Base-by-base conservation (phyloP, 2,888 invertebrate genomes). In the Sabatieria punctata region DNA sequence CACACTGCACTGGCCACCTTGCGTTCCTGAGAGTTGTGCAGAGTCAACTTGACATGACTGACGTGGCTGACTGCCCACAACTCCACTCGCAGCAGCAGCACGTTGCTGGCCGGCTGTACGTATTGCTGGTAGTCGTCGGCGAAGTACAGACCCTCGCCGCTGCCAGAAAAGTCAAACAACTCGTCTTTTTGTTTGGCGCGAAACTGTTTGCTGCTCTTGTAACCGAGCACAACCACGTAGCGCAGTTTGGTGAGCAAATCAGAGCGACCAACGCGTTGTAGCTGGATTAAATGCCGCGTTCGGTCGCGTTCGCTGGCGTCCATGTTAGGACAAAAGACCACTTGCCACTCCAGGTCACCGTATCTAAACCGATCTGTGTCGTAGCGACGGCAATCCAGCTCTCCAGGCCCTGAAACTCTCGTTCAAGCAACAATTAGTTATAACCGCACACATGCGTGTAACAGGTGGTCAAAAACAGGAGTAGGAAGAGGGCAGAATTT, bases 81-180 rank as follows among this genome's bases (percentile, higher is more conserved):
- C n/a, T 33, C 33, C 33, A 33, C 11, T n/a, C 33, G 69, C 49
- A 60, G 60, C 25, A 51, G 56, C 47, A 24, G 35, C 24, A 13
- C 36, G 40, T 37, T 33, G 23, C 45, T 23, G 38, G 41, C 41
- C 41, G 27, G 49, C 45, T 41, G 36, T 36, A 24, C 33, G 37
- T 48, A 25, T 40, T 23, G 35, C 35, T 30, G 27, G 44, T 15
- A 37, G 40, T 3, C 25, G 27, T 25, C 40, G 49, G 15, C 35
- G 43, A 22, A 26, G 30, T 15, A 25, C 59, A 47, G 59, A 57
- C 15, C 47, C 54, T 19, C 51, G 53, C 37, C 50, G 57, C 40
- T 56, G 55, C 50, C 37, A 35, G 27, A 38, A 22, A 38, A 36
- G 49, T 37, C 41, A 24, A 46, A 41, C 51, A 43, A 36, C 42